Conservation (phyloP, 2,888 invertebrate species). For the Macaria liturata region DNA sequence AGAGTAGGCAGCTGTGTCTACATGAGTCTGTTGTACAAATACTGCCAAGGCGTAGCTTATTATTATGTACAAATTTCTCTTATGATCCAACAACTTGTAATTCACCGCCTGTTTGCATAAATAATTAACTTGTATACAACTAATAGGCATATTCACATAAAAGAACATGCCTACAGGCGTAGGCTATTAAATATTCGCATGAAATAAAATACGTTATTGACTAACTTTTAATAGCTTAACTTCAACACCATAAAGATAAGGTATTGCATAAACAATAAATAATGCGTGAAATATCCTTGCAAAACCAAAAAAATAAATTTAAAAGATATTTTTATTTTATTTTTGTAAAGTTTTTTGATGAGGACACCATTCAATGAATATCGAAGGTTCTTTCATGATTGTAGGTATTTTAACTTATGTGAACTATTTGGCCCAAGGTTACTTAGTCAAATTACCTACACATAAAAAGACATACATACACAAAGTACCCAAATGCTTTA, state of each 20-base stretch:
- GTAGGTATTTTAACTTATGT: no score
- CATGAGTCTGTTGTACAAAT: conserved; percentile 10
- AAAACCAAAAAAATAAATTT: not conserved
- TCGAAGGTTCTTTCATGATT: no score
- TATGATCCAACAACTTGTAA: conserved; percentile 9
- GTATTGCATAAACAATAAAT: not conserved
- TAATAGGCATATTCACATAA: conserved; percentile 36
- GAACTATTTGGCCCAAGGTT: no score
- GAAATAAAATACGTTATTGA: conserved; percentile 9
- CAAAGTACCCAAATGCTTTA: no score
- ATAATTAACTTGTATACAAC: conserved; percentile 40
- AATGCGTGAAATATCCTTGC: conserved; percentile 12
- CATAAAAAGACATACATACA: no score
- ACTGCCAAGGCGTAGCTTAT: conserved; percentile 3
- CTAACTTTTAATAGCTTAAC: conserved; percentile 14
- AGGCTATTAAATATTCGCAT: no score
- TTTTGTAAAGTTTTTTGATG: no score
- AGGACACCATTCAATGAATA: no score
- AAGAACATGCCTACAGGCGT: conserved; percentile 1
- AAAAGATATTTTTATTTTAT: no score
- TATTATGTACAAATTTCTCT: conserved; percentile 25
- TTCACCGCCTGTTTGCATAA: conserved; percentile 47
- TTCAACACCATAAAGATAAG: no score
- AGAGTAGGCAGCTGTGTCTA: no score
- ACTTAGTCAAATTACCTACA: no score